Conservation (phyloP, 2,113 vertebrate genomes). For the Arenaria interpres region DNA sequence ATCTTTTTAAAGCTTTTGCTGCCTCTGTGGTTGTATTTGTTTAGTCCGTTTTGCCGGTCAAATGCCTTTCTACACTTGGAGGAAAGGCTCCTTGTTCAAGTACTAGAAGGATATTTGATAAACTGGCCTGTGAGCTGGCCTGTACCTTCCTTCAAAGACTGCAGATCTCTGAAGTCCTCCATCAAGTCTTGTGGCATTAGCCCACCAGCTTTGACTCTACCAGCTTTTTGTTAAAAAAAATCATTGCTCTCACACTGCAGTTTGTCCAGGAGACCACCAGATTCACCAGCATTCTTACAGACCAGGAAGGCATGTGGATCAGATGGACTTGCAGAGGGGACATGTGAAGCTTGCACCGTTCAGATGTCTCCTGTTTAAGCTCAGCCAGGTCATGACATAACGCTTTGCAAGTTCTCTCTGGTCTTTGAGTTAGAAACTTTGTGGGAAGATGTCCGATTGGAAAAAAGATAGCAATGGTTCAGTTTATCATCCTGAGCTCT, state of each 20-base stretch:
- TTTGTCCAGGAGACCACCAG: not conserved
- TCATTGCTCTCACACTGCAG: not conserved
- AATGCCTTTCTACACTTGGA: not conserved
- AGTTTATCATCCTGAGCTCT: not conserved
- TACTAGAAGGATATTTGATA: not conserved
- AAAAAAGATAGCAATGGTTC: not conserved
- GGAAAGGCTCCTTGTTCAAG: not conserved
- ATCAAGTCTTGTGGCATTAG: not conserved
- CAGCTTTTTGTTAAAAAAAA: not conserved
- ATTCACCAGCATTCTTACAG: not conserved
- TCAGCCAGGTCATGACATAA: not conserved
- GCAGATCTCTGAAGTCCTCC: not conserved
- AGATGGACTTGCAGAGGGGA: not conserved
- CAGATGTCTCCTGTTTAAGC: not conserved
- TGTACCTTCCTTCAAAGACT: not conserved
- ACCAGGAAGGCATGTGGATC: accelerated
- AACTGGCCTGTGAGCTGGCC: not conserved
- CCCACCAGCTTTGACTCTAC: not conserved
- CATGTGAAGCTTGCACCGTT: not conserved
- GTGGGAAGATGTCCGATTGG: not conserved
- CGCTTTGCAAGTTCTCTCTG: not conserved
- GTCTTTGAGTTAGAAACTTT: not conserved
- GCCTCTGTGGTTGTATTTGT: not conserved
- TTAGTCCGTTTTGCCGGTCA: not conserved
- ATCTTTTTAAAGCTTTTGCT: not conserved